Evolutionary conservation across 2,113 vertebrate species (phyloP), one percentile per base, ranked within the genome.

Genomic region (Colossoma macropomum): DNA sequence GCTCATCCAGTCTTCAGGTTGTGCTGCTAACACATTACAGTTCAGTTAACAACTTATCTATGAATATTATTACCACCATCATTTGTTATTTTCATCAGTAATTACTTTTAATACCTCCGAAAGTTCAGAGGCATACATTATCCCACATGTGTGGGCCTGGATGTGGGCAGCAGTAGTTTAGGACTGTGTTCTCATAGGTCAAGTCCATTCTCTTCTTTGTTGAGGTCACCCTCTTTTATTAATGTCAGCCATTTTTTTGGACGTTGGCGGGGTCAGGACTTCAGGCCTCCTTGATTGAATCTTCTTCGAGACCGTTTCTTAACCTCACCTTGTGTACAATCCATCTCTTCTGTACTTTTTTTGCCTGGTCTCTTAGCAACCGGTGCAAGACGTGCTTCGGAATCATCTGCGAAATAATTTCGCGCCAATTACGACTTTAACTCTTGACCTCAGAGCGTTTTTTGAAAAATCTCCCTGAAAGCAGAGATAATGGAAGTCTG

Each of bases 401-500:
- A 32, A 60, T 54, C 30, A 77, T 45, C 38, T 15, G 59, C 25
- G 52, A 54, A 71, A 85, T 75, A 59, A 41, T 65, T 77, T 48
- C 60, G 13, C 34, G 19, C 38, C 38, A 66, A 77, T 72, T 72
- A 65, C 23, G 54, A 77, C 66, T 77, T 69, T 75, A 79, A 75
- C 79, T 65, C 52, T 71, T 73, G 7, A 82, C 80, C 72, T 52
- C n/a, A 30, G 25, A 70, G 38, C 69, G 23, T 63, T 77, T 45
- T n/a, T 38, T 25, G 34, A 72, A 72, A 73, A 52, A 32, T 59
- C 25, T 23, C 6, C 30, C 27, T 15, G 56, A 50, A 85, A 81
- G 19, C 70, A 38, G 75, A 77, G 23, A 48, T 52, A 52, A 19
- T 5, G 8, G 21, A 73, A 32, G 25, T n/a, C 38, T 54, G 56